A percentile compares a stretch with the other conserved stretches of the same genome.
These are phyloP conservation scores for Synanthedon vespiformis DNA, from an alignment of 2,888 invertebrate species.

Conservation along the genomic window DNA sequence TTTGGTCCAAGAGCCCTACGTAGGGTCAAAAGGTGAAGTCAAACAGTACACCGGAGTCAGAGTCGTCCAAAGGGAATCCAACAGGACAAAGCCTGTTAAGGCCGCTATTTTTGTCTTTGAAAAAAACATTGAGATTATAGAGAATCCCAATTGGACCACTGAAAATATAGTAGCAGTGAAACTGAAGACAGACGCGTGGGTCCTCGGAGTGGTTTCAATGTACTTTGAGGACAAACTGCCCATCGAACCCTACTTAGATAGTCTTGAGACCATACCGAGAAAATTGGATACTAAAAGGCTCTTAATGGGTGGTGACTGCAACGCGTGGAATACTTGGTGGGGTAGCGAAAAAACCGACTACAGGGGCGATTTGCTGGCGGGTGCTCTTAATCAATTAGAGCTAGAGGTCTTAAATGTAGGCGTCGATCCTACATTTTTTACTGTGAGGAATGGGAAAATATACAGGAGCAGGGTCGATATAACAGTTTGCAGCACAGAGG, in stretches of 20 bases:
- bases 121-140: neutral
- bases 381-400: neutral
- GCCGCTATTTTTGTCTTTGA: neutral
- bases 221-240: neutral
- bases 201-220: neutral
- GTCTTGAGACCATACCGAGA: neutral
- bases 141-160: conserved; percentile 2
- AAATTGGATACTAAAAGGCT: neutral
- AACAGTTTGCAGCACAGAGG: neutral
- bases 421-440: neutral
- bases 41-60: neutral
- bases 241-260: neutral
- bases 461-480: neutral
- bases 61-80: neutral
- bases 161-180: neutral
- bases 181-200: neutral
- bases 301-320: neutral
- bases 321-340: neutral
- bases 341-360: neutral
- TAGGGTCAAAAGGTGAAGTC: neutral
- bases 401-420: neutral
- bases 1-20: neutral
- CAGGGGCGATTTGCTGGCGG: neutral
- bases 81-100: neutral
- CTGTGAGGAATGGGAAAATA: neutral